Percentiles rank a stretch among this genome's conserved stretches.
These are phyloP conservation scores for Phaethon lepturus DNA, from an alignment of 2,113 vertebrate species.

Conservation along the genomic window DNA sequence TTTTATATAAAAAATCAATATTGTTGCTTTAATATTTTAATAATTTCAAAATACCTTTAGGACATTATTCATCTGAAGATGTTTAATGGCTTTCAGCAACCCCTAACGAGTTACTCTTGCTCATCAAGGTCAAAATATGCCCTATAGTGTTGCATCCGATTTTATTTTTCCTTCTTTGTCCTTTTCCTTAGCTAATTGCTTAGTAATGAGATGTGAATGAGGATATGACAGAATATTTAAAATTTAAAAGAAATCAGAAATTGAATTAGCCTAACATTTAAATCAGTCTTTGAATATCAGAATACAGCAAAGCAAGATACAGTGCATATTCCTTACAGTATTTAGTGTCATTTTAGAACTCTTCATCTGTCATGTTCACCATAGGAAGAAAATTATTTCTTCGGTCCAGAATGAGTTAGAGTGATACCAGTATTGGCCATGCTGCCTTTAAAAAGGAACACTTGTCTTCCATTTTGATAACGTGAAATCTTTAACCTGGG, in stretches of 20 bases:
- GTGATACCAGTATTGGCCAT: background rate
- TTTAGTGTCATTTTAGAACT: background rate
- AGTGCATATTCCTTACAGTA: background rate
- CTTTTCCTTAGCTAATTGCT: slow-evolving; percentile 37
- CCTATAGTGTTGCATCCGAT: slow-evolving; percentile 39
- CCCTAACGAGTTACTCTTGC: slow-evolving; percentile 28
- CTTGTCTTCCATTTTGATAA: slow-evolving; percentile 28
- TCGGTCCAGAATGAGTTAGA: background rate
- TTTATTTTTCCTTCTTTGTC: slow-evolving; percentile 51
- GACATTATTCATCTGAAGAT: background rate
- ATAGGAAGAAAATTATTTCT: background rate
- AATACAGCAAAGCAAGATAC: background rate
- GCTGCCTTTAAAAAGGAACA: background rate
- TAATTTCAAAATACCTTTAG: slow-evolving; percentile 19
- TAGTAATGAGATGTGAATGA: slow-evolving; percentile 58
- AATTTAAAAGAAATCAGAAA: background rate
- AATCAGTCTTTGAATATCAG: background rate
- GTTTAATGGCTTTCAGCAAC: slow-evolving; percentile 23
- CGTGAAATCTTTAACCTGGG: slow-evolving; percentile 4
- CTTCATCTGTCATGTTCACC: background rate
- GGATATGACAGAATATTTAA: background rate
- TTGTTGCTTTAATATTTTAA: slow-evolving; percentile 1
- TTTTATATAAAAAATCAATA: background rate
- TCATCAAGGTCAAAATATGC: slow-evolving; percentile 58
- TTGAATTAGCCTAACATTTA: background rate